phyloP scores from a whole-genome alignment of 2,888 invertebrate genomes.

The Nasonia oneida region DNA sequence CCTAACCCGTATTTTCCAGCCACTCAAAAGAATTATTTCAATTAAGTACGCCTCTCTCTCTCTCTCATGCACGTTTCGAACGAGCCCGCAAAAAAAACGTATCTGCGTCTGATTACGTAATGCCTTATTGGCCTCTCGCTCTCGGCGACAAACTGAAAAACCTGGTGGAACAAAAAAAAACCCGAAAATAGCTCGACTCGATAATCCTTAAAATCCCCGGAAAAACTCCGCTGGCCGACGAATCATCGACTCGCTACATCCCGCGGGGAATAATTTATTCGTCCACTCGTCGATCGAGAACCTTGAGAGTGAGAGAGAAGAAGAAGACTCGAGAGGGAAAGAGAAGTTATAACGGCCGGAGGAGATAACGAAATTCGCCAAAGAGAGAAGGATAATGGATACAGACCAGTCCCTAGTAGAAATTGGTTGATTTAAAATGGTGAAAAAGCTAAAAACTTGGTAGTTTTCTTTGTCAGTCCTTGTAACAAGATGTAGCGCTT shows the following conservation, averaged over 20 bases:
- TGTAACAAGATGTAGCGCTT: too few species aligned
- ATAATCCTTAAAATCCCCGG: too few species aligned
- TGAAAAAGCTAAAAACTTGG: too few species aligned
- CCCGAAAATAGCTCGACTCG: background rate
- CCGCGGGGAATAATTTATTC: conserved; percentile 41
- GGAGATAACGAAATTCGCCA: conserved; percentile 49
- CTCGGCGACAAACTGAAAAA: background rate
- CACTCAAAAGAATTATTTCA: conserved; percentile 2
- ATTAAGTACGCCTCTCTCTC: background rate
- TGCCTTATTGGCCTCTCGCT: background rate
- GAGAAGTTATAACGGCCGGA: conserved; percentile 31
- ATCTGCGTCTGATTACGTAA: background rate
- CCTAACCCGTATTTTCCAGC: background rate
- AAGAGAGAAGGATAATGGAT: conserved; percentile 30
- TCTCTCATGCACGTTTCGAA: too few species aligned
- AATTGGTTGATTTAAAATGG: too few species aligned
- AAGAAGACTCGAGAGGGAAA: conserved; percentile 7
- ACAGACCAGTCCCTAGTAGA: too few species aligned
- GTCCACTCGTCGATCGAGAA: conserved; percentile 12
- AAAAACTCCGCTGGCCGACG: too few species aligned
- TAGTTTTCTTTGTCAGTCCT: too few species aligned
- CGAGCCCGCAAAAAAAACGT: background rate
- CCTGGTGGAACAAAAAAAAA: background rate
- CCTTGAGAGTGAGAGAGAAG: conserved; percentile 25
- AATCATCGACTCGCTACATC: too few species aligned